These are phyloP conservation scores for Drosophila novamexicana DNA, from an alignment of 1,140 invertebrate species.

Conservation along the genomic window DNA sequence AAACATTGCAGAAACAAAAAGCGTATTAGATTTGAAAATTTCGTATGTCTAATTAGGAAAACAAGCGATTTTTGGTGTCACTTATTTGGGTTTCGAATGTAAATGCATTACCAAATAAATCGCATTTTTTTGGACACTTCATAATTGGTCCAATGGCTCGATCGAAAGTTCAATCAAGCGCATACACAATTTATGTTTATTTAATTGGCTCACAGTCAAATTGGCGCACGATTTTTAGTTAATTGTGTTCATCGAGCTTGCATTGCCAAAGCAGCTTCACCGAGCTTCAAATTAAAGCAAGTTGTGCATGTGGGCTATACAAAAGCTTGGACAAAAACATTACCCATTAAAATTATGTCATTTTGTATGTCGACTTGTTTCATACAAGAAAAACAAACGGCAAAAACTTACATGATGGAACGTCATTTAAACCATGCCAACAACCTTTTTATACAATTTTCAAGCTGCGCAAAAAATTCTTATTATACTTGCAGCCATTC, in stretches of 20 bases:
- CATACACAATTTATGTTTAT: slow-evolving; percentile 64
- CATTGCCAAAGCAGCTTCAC: background rate
- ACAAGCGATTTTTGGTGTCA: slow-evolving; percentile 13
- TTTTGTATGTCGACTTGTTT: slow-evolving; percentile 1
- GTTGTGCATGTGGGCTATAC: background rate
- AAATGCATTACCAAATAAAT: slow-evolving; percentile 24
- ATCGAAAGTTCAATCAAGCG: slow-evolving; percentile 57
- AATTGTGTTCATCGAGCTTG: slow-evolving; percentile 17
- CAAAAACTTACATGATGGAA: background rate
- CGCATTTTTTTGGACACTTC: slow-evolving; percentile 12
- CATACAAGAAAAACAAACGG: background rate
- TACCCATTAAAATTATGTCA: background rate
- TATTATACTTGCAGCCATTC: background rate
- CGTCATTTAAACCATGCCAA: background rate
- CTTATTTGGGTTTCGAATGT: slow-evolving; percentile 26
- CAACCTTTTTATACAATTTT: background rate
- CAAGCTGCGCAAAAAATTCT: too few relatives aligned
- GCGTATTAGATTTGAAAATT: background rate
- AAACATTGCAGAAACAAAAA: background rate
- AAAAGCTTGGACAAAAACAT: background rate
- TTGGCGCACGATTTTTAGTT: slow-evolving; percentile 17
- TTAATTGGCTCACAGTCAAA: slow-evolving; percentile 64
- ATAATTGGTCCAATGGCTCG: slow-evolving; percentile 36
- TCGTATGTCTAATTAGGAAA: background rate
- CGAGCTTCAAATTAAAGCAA: background rate